These are phyloP conservation scores for Limenitis camilla DNA, from an alignment of 2,888 invertebrate genomes.

Conservation along the genomic window DNA sequence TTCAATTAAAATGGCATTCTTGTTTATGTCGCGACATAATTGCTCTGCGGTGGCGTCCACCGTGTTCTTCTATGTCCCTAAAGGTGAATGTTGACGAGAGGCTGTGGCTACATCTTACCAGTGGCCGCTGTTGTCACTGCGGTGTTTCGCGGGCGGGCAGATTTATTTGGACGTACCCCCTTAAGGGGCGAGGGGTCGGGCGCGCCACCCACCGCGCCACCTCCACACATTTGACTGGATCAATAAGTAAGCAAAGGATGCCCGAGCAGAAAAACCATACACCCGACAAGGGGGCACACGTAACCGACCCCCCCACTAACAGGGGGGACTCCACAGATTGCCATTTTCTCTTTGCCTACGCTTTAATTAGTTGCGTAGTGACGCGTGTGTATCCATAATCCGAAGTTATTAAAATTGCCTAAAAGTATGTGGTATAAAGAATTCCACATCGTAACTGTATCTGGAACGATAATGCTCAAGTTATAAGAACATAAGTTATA, in stretches of 20 bases:
- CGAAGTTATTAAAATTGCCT: conserved; percentile 58
- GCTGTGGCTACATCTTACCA: conserved; percentile 71
- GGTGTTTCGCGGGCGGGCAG: conserved; percentile 75
- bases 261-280: conserved; percentile 77
- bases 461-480: not conserved
- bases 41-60: conserved; percentile 11
- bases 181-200: conserved; percentile 58
- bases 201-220: conserved; percentile 70
- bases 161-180: conserved; percentile 76
- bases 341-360: conserved; percentile 76
- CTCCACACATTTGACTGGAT: conserved; percentile 77
- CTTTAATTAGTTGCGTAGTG: conserved; percentile 76
- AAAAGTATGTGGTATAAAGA: conserved; percentile 20
- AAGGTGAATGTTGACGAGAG: conserved; percentile 38
- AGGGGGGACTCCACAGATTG: conserved; percentile 73
- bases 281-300: conserved; percentile 74
- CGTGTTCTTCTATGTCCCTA: conserved; percentile 12
- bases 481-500: not conserved
- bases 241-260: conserved; percentile 77
- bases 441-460: not conserved
- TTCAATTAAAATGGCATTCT: conserved; percentile 56
- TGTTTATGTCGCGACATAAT: conserved; percentile 14
- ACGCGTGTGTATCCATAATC: conserved; percentile 71
- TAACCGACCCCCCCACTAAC: conserved; percentile 75
- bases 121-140: conserved; percentile 71